Evolutionary conservation across 1,140 invertebrate species (phyloP).

Genomic region (Macrosteles quadrilineatus): DNA sequence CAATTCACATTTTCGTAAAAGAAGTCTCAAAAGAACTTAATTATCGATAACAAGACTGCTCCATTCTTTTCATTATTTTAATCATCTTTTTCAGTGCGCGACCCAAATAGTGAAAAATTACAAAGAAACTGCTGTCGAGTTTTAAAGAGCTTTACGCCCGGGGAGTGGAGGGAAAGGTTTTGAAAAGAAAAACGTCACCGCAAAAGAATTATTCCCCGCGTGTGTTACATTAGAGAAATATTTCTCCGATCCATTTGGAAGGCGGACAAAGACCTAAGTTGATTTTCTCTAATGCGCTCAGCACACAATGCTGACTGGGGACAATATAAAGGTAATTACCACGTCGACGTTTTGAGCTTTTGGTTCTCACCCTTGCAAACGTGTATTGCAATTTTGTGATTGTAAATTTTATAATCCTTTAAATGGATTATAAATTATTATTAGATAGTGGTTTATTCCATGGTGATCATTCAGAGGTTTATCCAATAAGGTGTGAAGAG

Average conservation of each 20-base stretch:
- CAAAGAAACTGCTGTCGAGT: slow-evolving; percentile 3
- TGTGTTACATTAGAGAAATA: slow-evolving; percentile 27
- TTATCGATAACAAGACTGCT: slow-evolving; percentile 13
- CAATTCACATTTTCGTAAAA: neutral
- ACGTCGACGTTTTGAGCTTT: no score
- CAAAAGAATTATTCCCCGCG: slow-evolving; percentile 18
- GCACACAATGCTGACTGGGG: neutral
- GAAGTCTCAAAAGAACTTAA: slow-evolving; percentile 20
- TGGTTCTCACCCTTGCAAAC: no score
- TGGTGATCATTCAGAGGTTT: no score
- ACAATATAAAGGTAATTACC: no score
- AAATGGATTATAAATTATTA: no score
- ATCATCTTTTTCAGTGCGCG: slow-evolving; percentile 19
- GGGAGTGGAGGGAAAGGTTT: neutral
- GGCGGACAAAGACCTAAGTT: slow-evolving; percentile 9
- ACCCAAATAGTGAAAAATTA: slow-evolving; percentile 21
- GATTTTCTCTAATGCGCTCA: slow-evolving; percentile 17
- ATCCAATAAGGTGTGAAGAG: no score
- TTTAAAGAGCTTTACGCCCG: slow-evolving; percentile 10
- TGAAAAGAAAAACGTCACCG: slow-evolving; percentile 22
- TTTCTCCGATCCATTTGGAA: slow-evolving; percentile 19
- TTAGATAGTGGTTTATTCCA: no score
- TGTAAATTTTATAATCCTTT: no score
- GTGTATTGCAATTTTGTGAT: no score
- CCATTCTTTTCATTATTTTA: slow-evolving; percentile 24